Evolutionary conservation across 2,888 invertebrate genomes (phyloP).

Genomic region (Brachylomia viminalis): DNA sequence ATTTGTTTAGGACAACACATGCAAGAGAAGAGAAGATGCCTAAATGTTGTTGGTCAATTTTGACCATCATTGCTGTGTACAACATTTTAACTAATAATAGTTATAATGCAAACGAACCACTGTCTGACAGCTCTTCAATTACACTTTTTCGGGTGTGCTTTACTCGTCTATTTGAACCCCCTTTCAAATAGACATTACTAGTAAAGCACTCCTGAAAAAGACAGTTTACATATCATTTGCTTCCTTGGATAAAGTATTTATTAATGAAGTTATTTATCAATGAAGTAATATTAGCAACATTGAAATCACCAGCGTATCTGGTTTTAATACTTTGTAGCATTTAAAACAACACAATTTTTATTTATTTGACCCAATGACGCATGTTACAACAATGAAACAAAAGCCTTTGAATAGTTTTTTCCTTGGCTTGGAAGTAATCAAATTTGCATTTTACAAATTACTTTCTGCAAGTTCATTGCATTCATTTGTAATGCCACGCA

Average conservation of each 20-base stretch:
- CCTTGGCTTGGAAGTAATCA: conserved; percentile 16
- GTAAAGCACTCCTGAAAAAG: background rate
- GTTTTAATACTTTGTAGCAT: background rate
- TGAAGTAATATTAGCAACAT: background rate
- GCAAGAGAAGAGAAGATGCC: background rate
- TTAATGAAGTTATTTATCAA: too few species aligned
- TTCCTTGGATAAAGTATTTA: background rate
- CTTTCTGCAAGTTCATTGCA: conserved; percentile 31
- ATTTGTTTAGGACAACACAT: background rate
- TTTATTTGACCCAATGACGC: conserved; percentile 11
- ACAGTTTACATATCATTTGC: background rate
- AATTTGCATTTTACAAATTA: conserved; percentile 29
- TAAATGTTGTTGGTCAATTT: background rate
- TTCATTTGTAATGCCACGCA: conserved; percentile 19
- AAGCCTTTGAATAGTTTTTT: conserved; percentile 3
- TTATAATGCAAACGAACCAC: background rate
- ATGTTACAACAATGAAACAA: conserved; percentile 23
- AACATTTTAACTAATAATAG: background rate
- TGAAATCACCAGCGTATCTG: background rate
- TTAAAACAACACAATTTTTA: conserved; percentile 3
- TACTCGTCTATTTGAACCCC: background rate
- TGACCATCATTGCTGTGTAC: background rate
- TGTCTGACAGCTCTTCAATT: background rate
- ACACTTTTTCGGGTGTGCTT: background rate
- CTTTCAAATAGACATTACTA: background rate